Percentiles rank a stretch among this genome's conserved stretches.
phyloP scores from a whole-genome alignment of 2,888 invertebrate species.

The Drosophila multiciliata region DNA sequence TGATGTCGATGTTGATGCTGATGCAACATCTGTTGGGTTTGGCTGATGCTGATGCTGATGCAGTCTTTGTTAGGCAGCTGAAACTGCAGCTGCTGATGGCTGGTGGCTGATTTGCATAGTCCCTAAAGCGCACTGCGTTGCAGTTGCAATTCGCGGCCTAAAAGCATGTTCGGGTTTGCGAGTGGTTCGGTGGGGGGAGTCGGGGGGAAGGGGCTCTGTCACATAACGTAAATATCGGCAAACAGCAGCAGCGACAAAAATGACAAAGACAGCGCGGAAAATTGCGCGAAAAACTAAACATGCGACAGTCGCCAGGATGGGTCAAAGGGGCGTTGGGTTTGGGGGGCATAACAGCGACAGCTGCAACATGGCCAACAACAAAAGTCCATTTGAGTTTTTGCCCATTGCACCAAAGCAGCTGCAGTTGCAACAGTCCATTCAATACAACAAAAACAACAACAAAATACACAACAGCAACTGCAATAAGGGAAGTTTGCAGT shows the following conservation, averaged over 20 bases:
- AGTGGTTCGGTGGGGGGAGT: not conserved
- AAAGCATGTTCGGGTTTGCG: conserved; percentile 56
- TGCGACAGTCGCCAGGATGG: conserved; percentile 35
- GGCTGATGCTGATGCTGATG: conserved; percentile 26
- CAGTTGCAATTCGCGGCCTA: conserved; percentile 75
- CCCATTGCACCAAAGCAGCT: conserved; percentile 69
- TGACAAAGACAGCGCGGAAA: conserved; percentile 78
- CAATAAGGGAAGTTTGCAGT: conserved; percentile 44
- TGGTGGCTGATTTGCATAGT: conserved; percentile 79
- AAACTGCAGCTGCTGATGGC: conserved; percentile 43
- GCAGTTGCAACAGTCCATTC: conserved; percentile 44
- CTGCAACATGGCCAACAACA: conserved; percentile 66
- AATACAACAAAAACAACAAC: conserved; percentile 46
- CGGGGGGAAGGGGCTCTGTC: not conserved
- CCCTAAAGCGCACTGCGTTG: conserved; percentile 71
- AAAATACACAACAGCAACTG: conserved; percentile 48
- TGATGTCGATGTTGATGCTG: conserved; percentile 45
- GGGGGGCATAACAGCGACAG: conserved; percentile 48
- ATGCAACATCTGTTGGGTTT: conserved; percentile 4
- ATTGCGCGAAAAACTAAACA: conserved; percentile 81
- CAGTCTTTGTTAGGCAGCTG: conserved; percentile 51
- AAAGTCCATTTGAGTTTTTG: conserved; percentile 62
- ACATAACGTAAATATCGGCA: conserved; percentile 60
- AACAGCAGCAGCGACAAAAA: conserved; percentile 39
- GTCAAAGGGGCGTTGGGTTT: not conserved